Evolutionary conservation across 2,113 vertebrate species (phyloP).

Genomic region (Tautogolabrus adspersus): DNA sequence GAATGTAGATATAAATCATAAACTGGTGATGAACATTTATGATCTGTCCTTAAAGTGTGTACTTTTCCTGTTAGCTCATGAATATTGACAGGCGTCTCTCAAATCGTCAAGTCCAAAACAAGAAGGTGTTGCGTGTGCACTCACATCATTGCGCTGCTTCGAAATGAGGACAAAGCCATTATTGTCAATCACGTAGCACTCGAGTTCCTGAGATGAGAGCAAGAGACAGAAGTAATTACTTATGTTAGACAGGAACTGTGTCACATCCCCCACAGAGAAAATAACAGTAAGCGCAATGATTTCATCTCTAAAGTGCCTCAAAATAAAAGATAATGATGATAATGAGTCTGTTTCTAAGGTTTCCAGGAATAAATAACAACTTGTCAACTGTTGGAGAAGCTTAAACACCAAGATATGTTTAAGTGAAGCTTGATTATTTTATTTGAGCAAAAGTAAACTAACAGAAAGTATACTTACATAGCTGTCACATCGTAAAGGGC

Average conservation of each 20-base stretch:
- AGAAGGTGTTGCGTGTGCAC: slow-evolving; percentile 45
- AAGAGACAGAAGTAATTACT: slow-evolving; percentile 32
- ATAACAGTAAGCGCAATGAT: slow-evolving; percentile 13
- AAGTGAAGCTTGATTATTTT: background rate
- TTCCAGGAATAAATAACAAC: too few species aligned
- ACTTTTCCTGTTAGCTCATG: slow-evolving; percentile 6
- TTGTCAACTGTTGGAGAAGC: too few species aligned
- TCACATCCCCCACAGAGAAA: background rate
- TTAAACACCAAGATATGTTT: background rate
- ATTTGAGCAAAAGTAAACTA: background rate
- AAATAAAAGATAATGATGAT: background rate
- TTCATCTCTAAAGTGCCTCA: background rate
- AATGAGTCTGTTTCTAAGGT: background rate
- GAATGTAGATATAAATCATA: background rate
- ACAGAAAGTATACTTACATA: slow-evolving; percentile 62
- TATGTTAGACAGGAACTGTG: slow-evolving; percentile 10
- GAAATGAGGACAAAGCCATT: slow-evolving; percentile 81
- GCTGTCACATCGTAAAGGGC: slow-evolving; percentile 77
- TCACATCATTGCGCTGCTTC: slow-evolving; percentile 69
- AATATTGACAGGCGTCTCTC: slow-evolving; percentile 24
- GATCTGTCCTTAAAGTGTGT: background rate
- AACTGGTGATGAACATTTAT: background rate
- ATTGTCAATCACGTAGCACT: slow-evolving; percentile 79
- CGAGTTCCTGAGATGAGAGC: slow-evolving; percentile 67
- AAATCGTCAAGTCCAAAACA: slow-evolving; percentile 34